phyloP scores from a whole-genome alignment of 2,113 vertebrate species.

The human region DNA sequence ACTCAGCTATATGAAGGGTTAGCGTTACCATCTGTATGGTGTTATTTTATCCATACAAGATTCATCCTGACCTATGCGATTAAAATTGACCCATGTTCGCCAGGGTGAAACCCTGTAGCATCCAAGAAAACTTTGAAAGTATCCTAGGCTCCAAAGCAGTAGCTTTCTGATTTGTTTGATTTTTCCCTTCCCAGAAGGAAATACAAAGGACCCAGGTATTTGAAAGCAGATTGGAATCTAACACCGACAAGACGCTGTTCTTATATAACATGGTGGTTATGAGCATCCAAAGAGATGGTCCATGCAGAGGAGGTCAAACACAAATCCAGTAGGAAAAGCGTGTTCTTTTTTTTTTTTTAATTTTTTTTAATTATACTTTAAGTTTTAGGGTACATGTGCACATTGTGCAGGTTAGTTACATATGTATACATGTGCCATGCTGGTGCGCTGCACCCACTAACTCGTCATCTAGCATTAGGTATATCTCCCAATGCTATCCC shows the following conservation, averaged over 20 bases:
- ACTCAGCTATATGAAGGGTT: accelerated
- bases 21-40: not conserved
- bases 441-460: no score
- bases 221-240: no score
- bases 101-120: not conserved
- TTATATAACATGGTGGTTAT: accelerated
- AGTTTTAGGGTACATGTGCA: no score
- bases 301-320: accelerated
- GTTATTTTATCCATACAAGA: not conserved
- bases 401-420: no score
- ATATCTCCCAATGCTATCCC: no score
- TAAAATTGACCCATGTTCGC: not conserved
- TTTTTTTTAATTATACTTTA: no score
- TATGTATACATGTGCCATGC: no score
- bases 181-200: not conserved
- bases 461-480: no score
- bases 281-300: not conserved
- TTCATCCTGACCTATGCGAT: not conserved
- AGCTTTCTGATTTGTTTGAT: not conserved
- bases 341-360: no score
- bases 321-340: no score
- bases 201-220: accelerated
- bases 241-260: accelerated
- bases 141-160: accelerated
- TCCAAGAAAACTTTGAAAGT: not conserved